Evolutionary conservation across 2,113 vertebrate genomes (phyloP), one percentile per base, ranked within the genome.

Genomic region (Epinephelus lanceolatus): DNA sequence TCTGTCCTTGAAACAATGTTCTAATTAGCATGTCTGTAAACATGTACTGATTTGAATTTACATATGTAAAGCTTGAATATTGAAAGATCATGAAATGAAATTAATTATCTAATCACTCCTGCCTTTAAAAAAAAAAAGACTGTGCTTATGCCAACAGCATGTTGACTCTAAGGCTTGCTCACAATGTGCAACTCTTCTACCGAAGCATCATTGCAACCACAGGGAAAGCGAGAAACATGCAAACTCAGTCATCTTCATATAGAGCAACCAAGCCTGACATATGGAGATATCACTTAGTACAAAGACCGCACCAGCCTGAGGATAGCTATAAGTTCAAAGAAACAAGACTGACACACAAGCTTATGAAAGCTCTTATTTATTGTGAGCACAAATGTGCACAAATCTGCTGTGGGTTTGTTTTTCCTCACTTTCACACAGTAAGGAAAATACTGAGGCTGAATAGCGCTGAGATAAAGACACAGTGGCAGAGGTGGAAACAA

Each of bases 271-370:
- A 68, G 69, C 18, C 68, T 91, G 85, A 80, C 81, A 76, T 83
- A 80, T 79, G 76, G 30, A 76, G 73, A 89, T 84, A 72, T 45
- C 27, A 25, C 80, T 79, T 23, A 27, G 63, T 61, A 86, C 68
- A 81, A 78, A 89, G 75, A 79, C 25, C 3, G 13, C 33, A 56
- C 30, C 15, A 59, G 88, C 81, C 82, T 1, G 66, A 70, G 76
- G 88, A 85, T 51, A 72, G 76, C 73, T 61, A 51, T 62, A 90
- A 80, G 76, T 86, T 90, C 86, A 91, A 88, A 91, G 83, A 74
- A 61, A 87, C 62, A 66, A 79, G 70, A 84, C 55, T 71, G 80
- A 75, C 89, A 91, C n/a, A 27, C 14, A 49, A 51, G 59, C 80
- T 73, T 52, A 47, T 19, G 49, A 80, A 85, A 79, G 71, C 75